Conservation (phyloP, 2,797 vertebrate species). For the Lophius americanus region DNA sequence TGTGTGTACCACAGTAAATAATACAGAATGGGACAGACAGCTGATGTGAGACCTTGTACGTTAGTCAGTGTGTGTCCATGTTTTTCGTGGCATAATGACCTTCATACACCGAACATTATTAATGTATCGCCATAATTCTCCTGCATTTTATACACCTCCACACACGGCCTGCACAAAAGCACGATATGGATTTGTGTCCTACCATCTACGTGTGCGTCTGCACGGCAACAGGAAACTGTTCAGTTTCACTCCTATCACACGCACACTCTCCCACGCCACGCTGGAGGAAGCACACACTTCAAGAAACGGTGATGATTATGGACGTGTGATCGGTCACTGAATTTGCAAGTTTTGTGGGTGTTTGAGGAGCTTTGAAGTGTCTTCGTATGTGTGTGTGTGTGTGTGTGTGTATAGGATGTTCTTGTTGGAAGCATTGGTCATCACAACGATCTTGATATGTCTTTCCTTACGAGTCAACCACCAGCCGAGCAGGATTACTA, state of each 20-base stretch:
- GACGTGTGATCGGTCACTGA: slow-evolving; percentile 32
- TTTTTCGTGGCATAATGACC: slow-evolving; percentile 48
- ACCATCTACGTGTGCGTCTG: background rate
- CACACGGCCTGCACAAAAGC: background rate
- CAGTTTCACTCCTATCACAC: background rate
- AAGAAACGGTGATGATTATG: slow-evolving; percentile 25
- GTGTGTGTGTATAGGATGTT: slow-evolving; percentile 54
- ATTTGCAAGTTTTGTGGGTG: slow-evolving; percentile 47
- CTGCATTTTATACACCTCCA: too few relatives aligned
- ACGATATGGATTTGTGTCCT: background rate
- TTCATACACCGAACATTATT: slow-evolving; percentile 18
- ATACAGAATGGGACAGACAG: slow-evolving; percentile 52
- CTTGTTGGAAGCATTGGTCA: slow-evolving; percentile 70
- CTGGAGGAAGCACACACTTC: slow-evolving; percentile 8
- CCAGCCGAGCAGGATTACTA: background rate
- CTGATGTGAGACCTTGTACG: slow-evolving; percentile 58
- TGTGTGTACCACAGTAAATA: slow-evolving; percentile 69
- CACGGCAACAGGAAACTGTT: background rate
- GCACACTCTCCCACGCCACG: background rate
- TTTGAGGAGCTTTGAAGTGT: slow-evolving; percentile 42
- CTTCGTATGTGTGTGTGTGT: slow-evolving; percentile 47
- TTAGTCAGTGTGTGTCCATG: slow-evolving; percentile 7
- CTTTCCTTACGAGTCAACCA: slow-evolving; percentile 34
- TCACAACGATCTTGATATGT: slow-evolving; percentile 47
- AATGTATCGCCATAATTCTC: too few relatives aligned